These are phyloP conservation scores for Cyprinodon variegatus DNA, from an alignment of 2,113 vertebrate genomes.

Conservation along the genomic window DNA sequence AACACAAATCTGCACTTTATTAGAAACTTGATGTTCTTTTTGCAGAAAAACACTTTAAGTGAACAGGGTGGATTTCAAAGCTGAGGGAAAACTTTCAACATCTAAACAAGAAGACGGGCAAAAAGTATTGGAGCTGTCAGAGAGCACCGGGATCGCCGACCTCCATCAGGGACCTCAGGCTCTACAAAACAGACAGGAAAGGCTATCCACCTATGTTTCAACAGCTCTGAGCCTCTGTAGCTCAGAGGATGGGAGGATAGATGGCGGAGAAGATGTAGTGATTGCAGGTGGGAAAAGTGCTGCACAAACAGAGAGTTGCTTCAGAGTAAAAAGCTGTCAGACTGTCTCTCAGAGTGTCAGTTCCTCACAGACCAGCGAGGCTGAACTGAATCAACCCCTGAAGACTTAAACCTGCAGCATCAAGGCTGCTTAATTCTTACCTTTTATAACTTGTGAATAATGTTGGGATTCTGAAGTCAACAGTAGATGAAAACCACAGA, in stretches of 20 bases:
- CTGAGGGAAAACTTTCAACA: background rate
- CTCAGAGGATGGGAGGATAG: background rate
- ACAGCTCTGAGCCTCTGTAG: constrained; percentile 35
- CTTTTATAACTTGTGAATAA: background rate
- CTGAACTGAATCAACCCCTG: background rate
- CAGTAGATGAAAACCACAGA: too few relatives aligned
- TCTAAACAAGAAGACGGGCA: background rate
- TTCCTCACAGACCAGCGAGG: constrained; percentile 4
- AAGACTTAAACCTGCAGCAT: background rate
- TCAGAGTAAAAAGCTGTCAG: constrained; percentile 21
- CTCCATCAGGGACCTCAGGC: constrained; percentile 44
- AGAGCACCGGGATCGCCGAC: constrained; percentile 30
- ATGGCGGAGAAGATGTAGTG: constrained; percentile 20
- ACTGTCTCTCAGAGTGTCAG: constrained; percentile 4
- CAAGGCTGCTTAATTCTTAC: background rate
- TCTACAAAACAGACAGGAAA: constrained; percentile 34
- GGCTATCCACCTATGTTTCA: constrained; percentile 20
- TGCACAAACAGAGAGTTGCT: constrained; percentile 11
- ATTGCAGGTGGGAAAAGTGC: constrained; percentile 27
- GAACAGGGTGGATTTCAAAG: background rate
- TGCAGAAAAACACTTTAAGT: background rate
- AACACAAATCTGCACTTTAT: background rate
- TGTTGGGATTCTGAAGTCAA: background rate
- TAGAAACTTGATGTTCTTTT: background rate
- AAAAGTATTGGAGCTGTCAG: constrained; percentile 30